Base-by-base conservation (phyloP, 2,888 invertebrate species). In the Ormyrus rosae region DNA sequence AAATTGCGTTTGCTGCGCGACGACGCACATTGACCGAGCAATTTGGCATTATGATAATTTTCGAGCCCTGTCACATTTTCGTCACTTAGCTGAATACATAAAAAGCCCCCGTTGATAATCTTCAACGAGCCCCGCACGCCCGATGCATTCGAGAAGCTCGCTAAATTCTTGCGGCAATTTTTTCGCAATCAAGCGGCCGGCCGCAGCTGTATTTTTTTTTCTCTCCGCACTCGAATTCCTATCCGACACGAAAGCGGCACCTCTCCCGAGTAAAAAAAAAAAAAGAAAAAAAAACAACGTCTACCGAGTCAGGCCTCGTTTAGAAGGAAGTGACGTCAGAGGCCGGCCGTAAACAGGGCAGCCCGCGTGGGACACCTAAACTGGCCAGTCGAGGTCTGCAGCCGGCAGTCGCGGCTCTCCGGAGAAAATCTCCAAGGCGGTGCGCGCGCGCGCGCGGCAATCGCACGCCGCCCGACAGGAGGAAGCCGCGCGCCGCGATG, bases 251-350 rank as follows among this genome's bases (percentile, higher is more conserved):
- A 34, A 4, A 34, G 34, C 34, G 2, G 34, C 34, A 34, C 34
- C 34, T 34, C 34, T 34, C 4, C 34, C 34, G 34, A 34, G 63
- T 19, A 34, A 58, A 46, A 68, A 56, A 74, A 56, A 74, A 74
- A 74, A 69, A 58, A 74, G 64, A 69, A 58, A 51, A 60, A 10
- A 61, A 34, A 34, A 34, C 34, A 34, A 34, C 34, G 34, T 13
- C 13, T 4, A 34, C 34, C 55, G 13, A 77, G 64, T n/a, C 61
- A 9, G 11, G 77, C 60, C 48, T 46, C 83, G 85, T 87, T 88
- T 86, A 88, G 88, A 86, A 89, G 89, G 89, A 89, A 89, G 86
- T 89, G 88, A 89, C 89, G 87, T 89, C 87, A 88, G 83, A 19
- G 48, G 13, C 60, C n/a, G 70, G 48, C 55, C 51, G 74, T 64